These are phyloP conservation scores for Clistopyga incitator DNA, from an alignment of 2,888 invertebrate genomes.

Conservation along the genomic window DNA sequence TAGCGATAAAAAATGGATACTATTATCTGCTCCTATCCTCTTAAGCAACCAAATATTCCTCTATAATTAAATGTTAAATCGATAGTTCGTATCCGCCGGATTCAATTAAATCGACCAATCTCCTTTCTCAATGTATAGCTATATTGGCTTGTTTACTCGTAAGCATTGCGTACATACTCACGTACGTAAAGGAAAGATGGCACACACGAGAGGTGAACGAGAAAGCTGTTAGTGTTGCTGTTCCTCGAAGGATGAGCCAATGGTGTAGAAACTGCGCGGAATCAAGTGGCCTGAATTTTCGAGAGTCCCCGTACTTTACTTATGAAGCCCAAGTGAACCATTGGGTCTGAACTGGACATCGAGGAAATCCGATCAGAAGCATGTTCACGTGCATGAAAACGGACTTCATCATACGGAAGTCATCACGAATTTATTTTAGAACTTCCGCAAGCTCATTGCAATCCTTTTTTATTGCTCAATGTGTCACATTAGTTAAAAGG, in stretches of 20 bases:
- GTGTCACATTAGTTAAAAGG: too few species aligned
- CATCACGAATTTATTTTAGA: conserved; percentile 10
- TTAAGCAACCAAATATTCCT: too few species aligned
- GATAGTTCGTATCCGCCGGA: too few species aligned
- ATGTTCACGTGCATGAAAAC: neutral
- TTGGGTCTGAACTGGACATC: neutral
- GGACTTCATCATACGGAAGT: conserved; percentile 11
- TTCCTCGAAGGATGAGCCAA: conserved; percentile 66
- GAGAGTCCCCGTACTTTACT: neutral
- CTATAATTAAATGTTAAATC: too few species aligned
- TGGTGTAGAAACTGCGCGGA: conserved; percentile 68
- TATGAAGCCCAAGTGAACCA: neutral
- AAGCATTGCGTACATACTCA: conserved; percentile 22
- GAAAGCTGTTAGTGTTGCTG: conserved; percentile 72
- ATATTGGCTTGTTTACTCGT: conserved; percentile 7
- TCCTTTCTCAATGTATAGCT: neutral
- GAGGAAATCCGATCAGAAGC: neutral
- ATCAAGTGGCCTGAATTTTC: conserved; percentile 40
- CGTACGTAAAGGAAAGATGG: conserved; percentile 28
- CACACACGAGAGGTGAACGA: conserved; percentile 62
- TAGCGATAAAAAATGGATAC: too few species aligned
- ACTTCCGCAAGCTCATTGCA: neutral
- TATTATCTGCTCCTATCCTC: too few species aligned
- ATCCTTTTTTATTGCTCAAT: conserved; percentile 4
- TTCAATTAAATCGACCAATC: too few species aligned